phyloP scores from a whole-genome alignment of 2,888 invertebrate genomes.

The Chrysolina haemoptera region DNA sequence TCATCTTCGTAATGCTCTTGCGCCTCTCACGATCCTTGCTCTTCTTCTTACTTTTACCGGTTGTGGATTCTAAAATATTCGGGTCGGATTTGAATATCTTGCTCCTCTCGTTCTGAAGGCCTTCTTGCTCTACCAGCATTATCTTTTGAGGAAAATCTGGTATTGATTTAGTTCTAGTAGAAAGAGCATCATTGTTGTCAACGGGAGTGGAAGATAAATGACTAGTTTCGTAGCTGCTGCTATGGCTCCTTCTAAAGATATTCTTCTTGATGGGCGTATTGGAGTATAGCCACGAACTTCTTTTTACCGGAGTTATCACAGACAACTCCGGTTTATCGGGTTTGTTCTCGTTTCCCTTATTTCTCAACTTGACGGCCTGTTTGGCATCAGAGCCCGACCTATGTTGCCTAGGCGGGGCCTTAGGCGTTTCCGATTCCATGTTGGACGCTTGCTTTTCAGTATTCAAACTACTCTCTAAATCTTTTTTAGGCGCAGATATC shows the following conservation, averaged over 20 bases:
- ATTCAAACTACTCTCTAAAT: background rate
- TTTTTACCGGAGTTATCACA: constrained; percentile 2
- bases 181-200: constrained; percentile 31
- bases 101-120: constrained; percentile 40
- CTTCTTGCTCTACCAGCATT: constrained; percentile 29
- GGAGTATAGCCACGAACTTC: constrained; percentile 63
- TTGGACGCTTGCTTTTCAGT: constrained; percentile 60
- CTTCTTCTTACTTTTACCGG: constrained; percentile 67
- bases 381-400: constrained; percentile 70
- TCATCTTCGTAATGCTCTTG: constrained; percentile 87
- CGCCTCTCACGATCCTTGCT: constrained; percentile 81
- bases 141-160: constrained; percentile 57
- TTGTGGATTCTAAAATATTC: constrained; percentile 62
- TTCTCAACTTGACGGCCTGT: constrained; percentile 72
- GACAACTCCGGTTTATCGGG: constrained; percentile 15
- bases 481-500: background rate
- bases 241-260: constrained; percentile 63
- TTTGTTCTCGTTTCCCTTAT: constrained; percentile 54
- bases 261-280: constrained; percentile 61
- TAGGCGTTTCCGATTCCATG: constrained; percentile 68
- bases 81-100: constrained; percentile 68
- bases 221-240: constrained; percentile 57
- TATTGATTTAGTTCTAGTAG: constrained; percentile 63
- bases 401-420: constrained; percentile 71
- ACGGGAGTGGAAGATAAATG: constrained; percentile 25